Conservation (phyloP, 1,140 invertebrate genomes). For the Semibalanus balanoides region DNA sequence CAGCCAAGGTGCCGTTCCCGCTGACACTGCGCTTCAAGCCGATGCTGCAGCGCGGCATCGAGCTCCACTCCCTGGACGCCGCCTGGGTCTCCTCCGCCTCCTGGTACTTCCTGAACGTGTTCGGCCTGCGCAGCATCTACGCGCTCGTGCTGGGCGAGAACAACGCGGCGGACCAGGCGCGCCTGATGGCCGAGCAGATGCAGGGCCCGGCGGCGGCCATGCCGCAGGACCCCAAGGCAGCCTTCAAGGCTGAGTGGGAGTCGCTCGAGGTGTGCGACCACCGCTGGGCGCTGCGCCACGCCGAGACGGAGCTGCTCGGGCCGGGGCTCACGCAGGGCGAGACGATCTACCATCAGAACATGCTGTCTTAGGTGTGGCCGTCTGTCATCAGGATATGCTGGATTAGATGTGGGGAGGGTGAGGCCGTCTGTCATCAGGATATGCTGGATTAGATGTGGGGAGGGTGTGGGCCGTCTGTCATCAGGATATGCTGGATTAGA, state of each 20-base stretch:
- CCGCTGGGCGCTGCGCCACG: constrained; percentile 57
- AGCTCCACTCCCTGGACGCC: constrained; percentile 85
- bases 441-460: neutral
- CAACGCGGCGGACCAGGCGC: constrained; percentile 92
- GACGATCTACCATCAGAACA: neutral
- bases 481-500: too few relatives aligned
- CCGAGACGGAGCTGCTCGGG: constrained; percentile 17
- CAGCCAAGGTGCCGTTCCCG: constrained; percentile 96
- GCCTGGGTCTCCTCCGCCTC: constrained; percentile 99
- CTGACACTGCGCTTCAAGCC: constrained; percentile 95
- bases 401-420: too few relatives aligned
- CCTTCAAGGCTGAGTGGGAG: constrained; percentile 99
- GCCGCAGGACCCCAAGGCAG: constrained; percentile 93
- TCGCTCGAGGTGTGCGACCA: constrained; percentile 91
- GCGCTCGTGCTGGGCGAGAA: constrained; percentile 95
- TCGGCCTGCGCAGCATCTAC: constrained; percentile 95
- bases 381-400: too few relatives aligned
- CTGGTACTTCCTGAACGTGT: constrained; percentile 99
- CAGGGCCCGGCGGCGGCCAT: constrained; percentile 79
- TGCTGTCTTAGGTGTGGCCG: neutral
- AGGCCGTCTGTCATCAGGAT: too few relatives aligned
- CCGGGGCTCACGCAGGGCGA: neutral
- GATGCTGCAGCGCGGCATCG: constrained; percentile 96
- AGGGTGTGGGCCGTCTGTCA: too few relatives aligned
- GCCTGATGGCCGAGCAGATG: constrained; percentile 96